Evolutionary conservation across 2,888 invertebrate genomes (phyloP).

Genomic region (Campoplex capitator): DNA sequence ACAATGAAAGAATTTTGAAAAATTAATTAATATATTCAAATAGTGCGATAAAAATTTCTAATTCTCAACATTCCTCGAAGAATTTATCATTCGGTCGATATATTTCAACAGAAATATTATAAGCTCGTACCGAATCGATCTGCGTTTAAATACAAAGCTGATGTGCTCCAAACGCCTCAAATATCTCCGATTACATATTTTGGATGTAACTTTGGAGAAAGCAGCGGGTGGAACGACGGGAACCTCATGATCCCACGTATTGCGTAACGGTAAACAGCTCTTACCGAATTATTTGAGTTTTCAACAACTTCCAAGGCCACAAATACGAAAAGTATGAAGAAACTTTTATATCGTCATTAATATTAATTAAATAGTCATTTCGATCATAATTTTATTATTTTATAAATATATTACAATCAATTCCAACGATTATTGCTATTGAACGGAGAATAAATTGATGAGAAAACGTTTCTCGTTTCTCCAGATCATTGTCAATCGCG

Average conservation of each 20-base stretch:
- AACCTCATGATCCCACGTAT: slow-evolving; percentile 17
- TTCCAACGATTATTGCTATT: not conserved
- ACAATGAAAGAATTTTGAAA: not conserved
- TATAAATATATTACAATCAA: not conserved
- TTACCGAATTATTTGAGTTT: slow-evolving; percentile 7
- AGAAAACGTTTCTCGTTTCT: not conserved
- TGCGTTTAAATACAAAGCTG: not conserved
- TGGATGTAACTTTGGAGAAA: slow-evolving; percentile 53
- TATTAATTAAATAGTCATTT: not conserved
- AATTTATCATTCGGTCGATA: not conserved
- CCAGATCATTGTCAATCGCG: not conserved
- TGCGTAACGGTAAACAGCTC: slow-evolving; percentile 10
- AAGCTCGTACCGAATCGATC: not conserved
- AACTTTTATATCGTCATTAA: not conserved
- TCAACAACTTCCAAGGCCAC: not conserved
- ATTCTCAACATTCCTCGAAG: not conserved
- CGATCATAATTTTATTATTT: not conserved
- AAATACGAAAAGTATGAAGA: not conserved
- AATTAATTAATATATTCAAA: not conserved
- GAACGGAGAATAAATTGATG: no score
- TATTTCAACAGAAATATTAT: not conserved
- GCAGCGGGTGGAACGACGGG: slow-evolving; percentile 40
- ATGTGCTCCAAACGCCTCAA: slow-evolving; percentile 28
- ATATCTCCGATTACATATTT: slow-evolving; percentile 44
- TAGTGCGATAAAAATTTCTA: not conserved